Percentiles rank a stretch among this genome's conserved stretches.
Evolutionary conservation across 2,888 invertebrate genomes (phyloP).

Genomic region (Palloptera scutellata): DNA sequence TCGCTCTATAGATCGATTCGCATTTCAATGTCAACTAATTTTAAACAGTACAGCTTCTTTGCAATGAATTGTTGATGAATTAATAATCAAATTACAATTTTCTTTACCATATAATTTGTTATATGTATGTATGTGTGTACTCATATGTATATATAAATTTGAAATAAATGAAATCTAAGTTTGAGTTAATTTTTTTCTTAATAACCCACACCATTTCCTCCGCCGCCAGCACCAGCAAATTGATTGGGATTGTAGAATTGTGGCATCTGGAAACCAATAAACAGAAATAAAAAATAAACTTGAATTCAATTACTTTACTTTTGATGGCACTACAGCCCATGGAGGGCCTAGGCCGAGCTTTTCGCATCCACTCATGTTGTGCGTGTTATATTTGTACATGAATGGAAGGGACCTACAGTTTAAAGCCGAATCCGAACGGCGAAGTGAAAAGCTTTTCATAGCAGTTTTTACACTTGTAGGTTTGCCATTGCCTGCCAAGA

Average conservation of each 20-base stretch:
- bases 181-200: not conserved
- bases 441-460: no score
- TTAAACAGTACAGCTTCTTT: not conserved
- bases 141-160: slow-evolving; percentile 8
- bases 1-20: slow-evolving; percentile 8
- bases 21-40: not conserved
- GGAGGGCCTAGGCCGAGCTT: no score
- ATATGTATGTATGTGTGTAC: slow-evolving; percentile 6
- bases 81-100: slow-evolving; percentile 2
- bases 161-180: not conserved
- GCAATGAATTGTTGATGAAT: not conserved
- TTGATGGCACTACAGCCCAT: no score
- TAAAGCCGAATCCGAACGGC: no score
- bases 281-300: slow-evolving; percentile 8
- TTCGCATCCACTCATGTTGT: no score
- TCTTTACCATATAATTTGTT: slow-evolving; percentile 2
- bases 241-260: slow-evolving; percentile 47
- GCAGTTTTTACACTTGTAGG: no score
- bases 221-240: slow-evolving; percentile 37
- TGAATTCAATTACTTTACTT: no score
- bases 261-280: slow-evolving; percentile 38
- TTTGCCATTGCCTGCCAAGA: no score
- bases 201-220: slow-evolving; percentile 11
- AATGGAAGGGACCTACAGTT: no score
- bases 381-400: no score